Base-by-base conservation (phyloP, 2,113 vertebrate species). In the Planiliza haematocheilus region DNA sequence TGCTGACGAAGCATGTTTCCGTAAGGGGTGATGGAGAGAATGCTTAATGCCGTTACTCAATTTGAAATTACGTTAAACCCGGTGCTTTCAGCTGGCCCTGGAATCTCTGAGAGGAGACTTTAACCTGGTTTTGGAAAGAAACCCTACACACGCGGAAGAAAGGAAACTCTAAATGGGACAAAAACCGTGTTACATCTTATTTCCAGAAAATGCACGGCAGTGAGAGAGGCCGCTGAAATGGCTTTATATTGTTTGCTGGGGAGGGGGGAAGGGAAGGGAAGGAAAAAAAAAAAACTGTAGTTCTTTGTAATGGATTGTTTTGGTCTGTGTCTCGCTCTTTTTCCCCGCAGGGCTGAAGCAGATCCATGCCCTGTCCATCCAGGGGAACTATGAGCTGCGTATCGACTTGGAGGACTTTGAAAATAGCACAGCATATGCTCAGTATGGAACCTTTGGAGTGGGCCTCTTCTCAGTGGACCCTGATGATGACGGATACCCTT, bases 391-490 rank as follows among this genome's bases (percentile, higher is more conserved):
- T 0, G 97, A 99, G 92, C 92, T 99, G 3, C 96, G 95, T 20
- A 94, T 99, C 10, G 97, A 98, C 91, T 86, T 99, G 79, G 95
- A 97, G 68, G 97, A 99, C 90, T 99, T 99, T 0, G 97, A 99
- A 86, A 99, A 99, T 0, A 92, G 95, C 88, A 99, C 97, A 0
- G 96, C 96, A 16, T 97, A 94, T 0, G 97, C 97, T 39, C 97
- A 91, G 79, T 99, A 99, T 0, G 93, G 94, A 20, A 95, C 93
- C 75, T 99, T 99, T 0, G 94, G 96, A 0, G 96, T 99, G 30
- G 97, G 97, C n/a, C 90, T 99, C 56, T 97, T 97, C 91, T 98
- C 97, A 0, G 97, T 99, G 0, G 96, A 99, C 85, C 94, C 97
- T 0, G 97, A 99, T 68, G 97, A 97, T 73, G 97, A 99, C 0